phyloP scores from a whole-genome alignment of 1,140 invertebrate species.

The Orius insidiosus region DNA sequence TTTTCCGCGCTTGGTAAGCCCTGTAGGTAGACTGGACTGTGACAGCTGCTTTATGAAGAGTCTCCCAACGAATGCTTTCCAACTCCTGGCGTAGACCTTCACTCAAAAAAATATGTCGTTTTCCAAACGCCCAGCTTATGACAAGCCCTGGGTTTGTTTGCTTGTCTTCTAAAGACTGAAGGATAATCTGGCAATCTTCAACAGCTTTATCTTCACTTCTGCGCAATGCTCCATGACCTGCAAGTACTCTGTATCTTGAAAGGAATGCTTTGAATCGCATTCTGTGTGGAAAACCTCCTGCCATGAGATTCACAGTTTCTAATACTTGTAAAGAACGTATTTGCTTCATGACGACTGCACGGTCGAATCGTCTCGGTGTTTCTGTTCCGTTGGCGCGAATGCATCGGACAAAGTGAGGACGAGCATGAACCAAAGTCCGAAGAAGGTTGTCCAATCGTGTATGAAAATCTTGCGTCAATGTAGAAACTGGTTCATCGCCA shows the following conservation, averaged over 20 bases:
- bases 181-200: conserved; percentile 61
- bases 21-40: conserved; percentile 67
- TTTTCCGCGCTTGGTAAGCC: conserved; percentile 50
- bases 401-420: conserved; percentile 86
- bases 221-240: conserved; percentile 52
- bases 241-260: conserved; percentile 62
- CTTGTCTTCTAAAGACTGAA: conserved; percentile 36
- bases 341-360: conserved; percentile 62
- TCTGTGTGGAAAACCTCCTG: conserved; percentile 75
- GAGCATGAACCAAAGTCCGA: conserved; percentile 75
- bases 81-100: conserved; percentile 80
- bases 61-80: conserved; percentile 60
- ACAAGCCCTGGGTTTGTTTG: conserved; percentile 19
- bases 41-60: conserved; percentile 53
- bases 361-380: conserved; percentile 58
- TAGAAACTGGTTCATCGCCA: conserved; percentile 74
- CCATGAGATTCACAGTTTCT: conserved; percentile 89
- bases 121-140: conserved; percentile 72
- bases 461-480: conserved; percentile 87
- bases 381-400: conserved; percentile 71
- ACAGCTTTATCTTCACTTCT: conserved; percentile 61
- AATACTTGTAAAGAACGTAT: conserved; percentile 81
- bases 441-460: conserved; percentile 80
- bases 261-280: conserved; percentile 93
- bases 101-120: conserved; percentile 83